Percentiles rank a stretch among this genome's conserved stretches.
These are phyloP conservation scores for Siphlonurus alternatus DNA, from an alignment of 2,888 invertebrate species.

Conservation along the genomic window DNA sequence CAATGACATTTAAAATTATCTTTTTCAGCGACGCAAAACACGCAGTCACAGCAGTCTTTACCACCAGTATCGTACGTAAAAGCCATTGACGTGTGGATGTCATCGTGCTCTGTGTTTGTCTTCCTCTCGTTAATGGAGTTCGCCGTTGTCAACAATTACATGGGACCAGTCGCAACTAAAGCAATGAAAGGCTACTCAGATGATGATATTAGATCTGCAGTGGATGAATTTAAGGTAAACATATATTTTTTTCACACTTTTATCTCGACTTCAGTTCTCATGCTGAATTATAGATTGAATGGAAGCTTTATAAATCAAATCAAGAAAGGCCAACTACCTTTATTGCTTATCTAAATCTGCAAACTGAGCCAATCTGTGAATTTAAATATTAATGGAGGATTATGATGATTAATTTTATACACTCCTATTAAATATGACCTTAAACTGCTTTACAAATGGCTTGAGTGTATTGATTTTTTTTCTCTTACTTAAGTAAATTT, in stretches of 20 bases:
- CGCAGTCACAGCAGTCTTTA: conserved; percentile 74
- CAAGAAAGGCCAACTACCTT: not conserved
- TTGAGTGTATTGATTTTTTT: too few species aligned
- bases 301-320: not conserved
- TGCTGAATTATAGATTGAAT: conserved; percentile 3
- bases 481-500: too few species aligned
- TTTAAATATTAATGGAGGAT: too few species aligned
- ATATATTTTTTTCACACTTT: not conserved
- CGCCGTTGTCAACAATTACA: conserved; percentile 76
- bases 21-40: conserved; percentile 68
- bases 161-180: conserved; percentile 73
- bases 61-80: conserved; percentile 87
- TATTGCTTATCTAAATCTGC: too few species aligned
- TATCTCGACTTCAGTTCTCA: conserved; percentile 20
- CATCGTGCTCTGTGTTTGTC: conserved; percentile 81
- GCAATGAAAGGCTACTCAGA: conserved; percentile 83
- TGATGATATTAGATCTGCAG: conserved; percentile 53
- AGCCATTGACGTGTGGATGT: conserved; percentile 88
- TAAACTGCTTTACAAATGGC: too few species aligned
- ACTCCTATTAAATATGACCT: too few species aligned
- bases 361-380: too few species aligned
- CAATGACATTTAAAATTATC: too few species aligned
- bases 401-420: too few species aligned
- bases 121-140: conserved; percentile 81
- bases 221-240: conserved; percentile 58